Evolutionary conservation across 2,113 vertebrate genomes (phyloP).

Genomic region (Pangasianodon hypophthalmus): DNA sequence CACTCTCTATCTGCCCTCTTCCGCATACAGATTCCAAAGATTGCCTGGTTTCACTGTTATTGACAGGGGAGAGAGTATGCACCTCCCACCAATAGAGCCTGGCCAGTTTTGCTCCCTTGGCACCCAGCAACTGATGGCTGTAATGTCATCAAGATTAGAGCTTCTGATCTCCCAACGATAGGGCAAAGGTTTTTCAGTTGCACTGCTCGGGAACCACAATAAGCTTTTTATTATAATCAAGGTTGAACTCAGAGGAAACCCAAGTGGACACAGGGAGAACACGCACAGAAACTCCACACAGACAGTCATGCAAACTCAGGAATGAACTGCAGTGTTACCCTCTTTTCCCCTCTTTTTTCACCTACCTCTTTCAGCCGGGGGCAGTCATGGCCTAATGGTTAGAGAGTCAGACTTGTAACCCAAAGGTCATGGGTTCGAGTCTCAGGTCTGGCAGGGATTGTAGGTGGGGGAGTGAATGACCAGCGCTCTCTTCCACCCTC

Average conservation of each 20-base stretch:
- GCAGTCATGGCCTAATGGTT: too few relatives aligned
- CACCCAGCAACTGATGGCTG: background rate
- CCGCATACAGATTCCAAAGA: background rate
- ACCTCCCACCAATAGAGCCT: background rate
- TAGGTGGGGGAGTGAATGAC: too few relatives aligned
- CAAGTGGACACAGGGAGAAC: background rate
- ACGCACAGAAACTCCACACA: background rate
- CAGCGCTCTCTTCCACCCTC: too few relatives aligned
- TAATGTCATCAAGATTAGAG: background rate
- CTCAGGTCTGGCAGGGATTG: too few relatives aligned
- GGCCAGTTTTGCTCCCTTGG: background rate
- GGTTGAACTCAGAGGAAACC: background rate
- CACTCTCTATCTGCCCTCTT: background rate
- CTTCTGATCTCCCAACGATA: background rate
- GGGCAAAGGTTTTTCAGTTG: background rate
- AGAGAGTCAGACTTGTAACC: too few relatives aligned
- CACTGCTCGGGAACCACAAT: background rate
- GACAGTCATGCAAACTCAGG: background rate
- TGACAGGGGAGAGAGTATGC: background rate
- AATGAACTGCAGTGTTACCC: background rate
- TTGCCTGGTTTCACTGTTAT: background rate
- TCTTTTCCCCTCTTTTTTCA: too few relatives aligned
- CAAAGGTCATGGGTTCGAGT: too few relatives aligned
- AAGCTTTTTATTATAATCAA: background rate
- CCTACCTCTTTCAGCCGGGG: too few relatives aligned